Evolutionary conservation across 37 sponge, comb jelly and placozoan species (phyloP).

Genomic region (Aplysina aerophoba): DNA sequence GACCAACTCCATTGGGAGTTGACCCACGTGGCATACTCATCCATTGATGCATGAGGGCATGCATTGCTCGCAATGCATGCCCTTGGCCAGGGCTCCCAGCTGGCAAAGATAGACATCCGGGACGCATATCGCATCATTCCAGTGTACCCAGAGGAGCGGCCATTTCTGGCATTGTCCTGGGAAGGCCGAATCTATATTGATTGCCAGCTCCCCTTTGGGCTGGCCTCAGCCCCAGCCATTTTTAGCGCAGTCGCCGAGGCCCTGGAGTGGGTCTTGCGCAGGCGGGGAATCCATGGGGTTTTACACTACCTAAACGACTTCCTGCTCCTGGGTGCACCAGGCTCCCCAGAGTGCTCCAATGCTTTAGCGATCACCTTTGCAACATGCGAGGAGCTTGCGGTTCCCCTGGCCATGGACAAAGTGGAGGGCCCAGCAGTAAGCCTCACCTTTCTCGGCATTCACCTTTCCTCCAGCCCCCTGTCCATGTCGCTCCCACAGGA

Average conservation of each 20-base stretch:
- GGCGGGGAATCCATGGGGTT: background rate
- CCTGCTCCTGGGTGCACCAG: constrained; percentile 7
- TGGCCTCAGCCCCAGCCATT: constrained; percentile 27
- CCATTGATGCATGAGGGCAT: background rate
- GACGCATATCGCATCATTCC: constrained; percentile 12
- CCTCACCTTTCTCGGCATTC: constrained; percentile 16
- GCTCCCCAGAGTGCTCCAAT: background rate
- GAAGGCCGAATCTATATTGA: constrained; percentile 11
- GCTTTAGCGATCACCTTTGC: background rate
- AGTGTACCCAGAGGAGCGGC: constrained; percentile 15
- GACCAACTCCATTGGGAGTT: constrained; percentile 13
- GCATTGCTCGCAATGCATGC: background rate
- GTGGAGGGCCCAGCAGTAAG: constrained; percentile 4
- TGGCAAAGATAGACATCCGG: constrained; percentile 21
- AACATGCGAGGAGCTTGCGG: constrained; percentile 13
- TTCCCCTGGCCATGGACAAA: constrained; percentile 21
- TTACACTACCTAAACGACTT: constrained; percentile 22
- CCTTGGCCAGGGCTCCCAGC: background rate
- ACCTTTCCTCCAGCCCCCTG: background rate
- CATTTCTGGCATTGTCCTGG: constrained; percentile 15
- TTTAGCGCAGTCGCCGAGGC: constrained; percentile 22
- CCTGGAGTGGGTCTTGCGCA: constrained; percentile 18
- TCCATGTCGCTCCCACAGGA: background rate
- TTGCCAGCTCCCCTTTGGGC: constrained; percentile 24
- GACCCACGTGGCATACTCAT: constrained; percentile 23